These are phyloP conservation scores for Noctua pronuba DNA, from an alignment of 2,888 invertebrate genomes.

Conservation along the genomic window DNA sequence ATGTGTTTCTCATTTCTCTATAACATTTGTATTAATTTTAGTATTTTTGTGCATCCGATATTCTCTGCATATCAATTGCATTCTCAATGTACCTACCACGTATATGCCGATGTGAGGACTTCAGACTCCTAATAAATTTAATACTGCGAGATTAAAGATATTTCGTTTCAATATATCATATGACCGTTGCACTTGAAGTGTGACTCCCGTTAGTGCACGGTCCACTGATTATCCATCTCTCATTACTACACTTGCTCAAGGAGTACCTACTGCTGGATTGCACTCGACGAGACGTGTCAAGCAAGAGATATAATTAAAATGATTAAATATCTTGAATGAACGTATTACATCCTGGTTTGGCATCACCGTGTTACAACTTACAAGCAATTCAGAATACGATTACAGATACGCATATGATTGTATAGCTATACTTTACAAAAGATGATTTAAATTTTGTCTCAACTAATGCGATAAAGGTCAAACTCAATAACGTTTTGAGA, in stretches of 20 bases:
- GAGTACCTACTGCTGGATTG: slow-evolving; percentile 46
- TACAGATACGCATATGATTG: slow-evolving; percentile 3
- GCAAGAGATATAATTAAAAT: slow-evolving; percentile 45
- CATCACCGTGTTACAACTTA: slow-evolving; percentile 7
- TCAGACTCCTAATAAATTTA: slow-evolving; percentile 60
- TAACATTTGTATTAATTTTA: slow-evolving; percentile 35
- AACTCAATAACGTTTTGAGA: slow-evolving; percentile 15
- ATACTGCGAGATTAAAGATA: slow-evolving; percentile 72
- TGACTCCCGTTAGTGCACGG: slow-evolving; percentile 86
- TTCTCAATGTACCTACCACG: slow-evolving; percentile 20
- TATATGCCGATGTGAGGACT: slow-evolving; percentile 31
- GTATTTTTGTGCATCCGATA: slow-evolving; percentile 32
- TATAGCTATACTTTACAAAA: background rate
- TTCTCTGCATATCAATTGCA: slow-evolving; percentile 51
- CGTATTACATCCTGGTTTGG: slow-evolving; percentile 20
- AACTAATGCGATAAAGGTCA: slow-evolving; percentile 10
- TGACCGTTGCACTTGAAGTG: slow-evolving; percentile 84
- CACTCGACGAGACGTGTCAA: slow-evolving; percentile 56
- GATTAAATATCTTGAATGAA: slow-evolving; percentile 30
- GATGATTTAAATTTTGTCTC: background rate
- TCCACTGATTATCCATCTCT: slow-evolving; percentile 83
- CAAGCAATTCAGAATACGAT: background rate
- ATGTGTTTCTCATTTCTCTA: slow-evolving; percentile 22
- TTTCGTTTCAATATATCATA: slow-evolving; percentile 82
- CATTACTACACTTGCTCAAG: slow-evolving; percentile 75